Base-by-base conservation (phyloP, 1,140 invertebrate species). In the Magallana ariakensis region DNA sequence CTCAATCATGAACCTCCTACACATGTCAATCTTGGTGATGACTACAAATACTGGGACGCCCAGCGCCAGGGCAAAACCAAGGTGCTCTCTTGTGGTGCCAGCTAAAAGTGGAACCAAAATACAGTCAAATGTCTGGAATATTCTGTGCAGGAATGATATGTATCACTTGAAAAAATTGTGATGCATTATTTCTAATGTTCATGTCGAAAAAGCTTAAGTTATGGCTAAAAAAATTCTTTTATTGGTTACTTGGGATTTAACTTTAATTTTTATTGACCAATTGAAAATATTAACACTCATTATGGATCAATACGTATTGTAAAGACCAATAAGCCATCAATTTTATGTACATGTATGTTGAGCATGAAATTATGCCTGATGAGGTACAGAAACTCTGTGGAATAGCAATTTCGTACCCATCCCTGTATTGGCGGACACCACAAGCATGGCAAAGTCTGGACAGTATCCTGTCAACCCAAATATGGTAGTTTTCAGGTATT, bases 41-140 rank as follows among this genome's bases (percentile, higher is more conserved):
- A 99, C 99, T 60, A 99, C 98, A 96, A 99, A 99, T n/a, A 99
- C 98, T 15, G 99, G 99, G 62, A 99, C 98, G 26, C 97, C 97
- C 16, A 99, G 95, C 0, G 99, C 98, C 86, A 99, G 95, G 16
- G 99, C 98, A 85, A 99, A 96, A 15, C 99, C 98, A 22, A 99
- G 95, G 96, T 99, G 99, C 95, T 99, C 99, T 95, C 99, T 99
- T 0, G 99, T 99, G 97, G 99, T 99, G 62, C 99, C 99, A 99
- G 96, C 94, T 94, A 88, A 75, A 91, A 90, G 15, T 85, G 87
- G 2, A 46, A 46, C 33, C 33, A 46, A 46, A 46, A 46, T 46
- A 46, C 33, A 4, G 33, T 46, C 2, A 46, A 46, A 46, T 46
- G 5, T 46, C 33, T 46, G 33, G 33, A 46, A 46, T 46, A 46